These are phyloP conservation scores for Gobio occitaniae DNA, from an alignment of 2,797 vertebrate genomes.

Conservation along the genomic window DNA sequence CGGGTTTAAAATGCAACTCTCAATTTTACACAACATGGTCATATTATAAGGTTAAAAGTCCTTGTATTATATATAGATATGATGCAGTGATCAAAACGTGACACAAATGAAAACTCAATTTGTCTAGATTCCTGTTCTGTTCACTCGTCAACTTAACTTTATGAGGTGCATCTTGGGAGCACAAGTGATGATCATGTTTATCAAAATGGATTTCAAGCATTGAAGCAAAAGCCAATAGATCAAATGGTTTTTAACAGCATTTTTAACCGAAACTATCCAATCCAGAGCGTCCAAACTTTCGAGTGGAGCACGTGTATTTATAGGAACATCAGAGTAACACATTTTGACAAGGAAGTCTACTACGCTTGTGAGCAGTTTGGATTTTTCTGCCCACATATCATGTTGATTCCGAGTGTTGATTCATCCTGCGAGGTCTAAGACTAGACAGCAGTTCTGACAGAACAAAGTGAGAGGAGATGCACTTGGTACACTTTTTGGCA, in stretches of 20 bases:
- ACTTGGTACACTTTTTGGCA: constrained; percentile 47
- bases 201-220: neutral
- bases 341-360: constrained; percentile 23
- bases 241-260: neutral
- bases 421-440: constrained; percentile 37
- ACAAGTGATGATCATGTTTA: neutral
- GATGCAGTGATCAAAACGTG: neutral
- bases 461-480: constrained; percentile 41
- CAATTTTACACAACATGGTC: no score
- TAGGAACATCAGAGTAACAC: constrained; percentile 2
- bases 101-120: neutral
- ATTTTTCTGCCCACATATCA: constrained; percentile 20
- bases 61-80: neutral
- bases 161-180: neutral
- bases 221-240: neutral
- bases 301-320: neutral
- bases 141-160: neutral
- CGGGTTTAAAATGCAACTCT: no score
- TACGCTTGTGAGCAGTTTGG: constrained; percentile 6
- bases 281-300: neutral
- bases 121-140: neutral
- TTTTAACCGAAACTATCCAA: neutral
- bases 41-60: no score
- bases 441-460: constrained; percentile 39
- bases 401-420: constrained; percentile 22